phyloP scores from a whole-genome alignment of 2,113 vertebrate species.

The Ahaetulla prasina region DNA sequence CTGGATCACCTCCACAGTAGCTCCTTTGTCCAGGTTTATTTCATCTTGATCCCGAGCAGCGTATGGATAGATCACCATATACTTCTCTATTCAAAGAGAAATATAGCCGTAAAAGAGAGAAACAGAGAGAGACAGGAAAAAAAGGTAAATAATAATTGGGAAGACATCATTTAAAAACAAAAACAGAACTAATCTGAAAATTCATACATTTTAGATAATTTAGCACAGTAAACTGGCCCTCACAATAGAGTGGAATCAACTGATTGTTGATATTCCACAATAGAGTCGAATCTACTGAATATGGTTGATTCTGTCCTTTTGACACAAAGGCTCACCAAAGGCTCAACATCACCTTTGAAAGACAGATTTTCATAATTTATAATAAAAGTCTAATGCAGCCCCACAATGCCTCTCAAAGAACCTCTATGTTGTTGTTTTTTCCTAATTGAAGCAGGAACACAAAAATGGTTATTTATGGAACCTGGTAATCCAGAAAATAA shows the following conservation, averaged over 20 bases:
- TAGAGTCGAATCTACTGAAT: neutral
- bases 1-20: constrained; percentile 91
- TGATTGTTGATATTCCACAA: neutral
- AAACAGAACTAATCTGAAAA: neutral
- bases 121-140: neutral
- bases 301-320: neutral
- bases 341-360: neutral
- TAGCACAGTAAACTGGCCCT: neutral
- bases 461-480: neutral
- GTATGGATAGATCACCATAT: constrained; percentile 90
- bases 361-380: neutral
- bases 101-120: neutral
- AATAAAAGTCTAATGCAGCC: neutral
- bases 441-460: neutral
- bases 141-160: neutral
- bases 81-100: constrained; percentile 80
- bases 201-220: neutral
- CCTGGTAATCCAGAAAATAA: neutral
- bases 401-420: neutral
- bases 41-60: constrained; percentile 90
- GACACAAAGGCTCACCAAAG: neutral
- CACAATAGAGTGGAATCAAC: neutral
- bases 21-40: constrained; percentile 90
- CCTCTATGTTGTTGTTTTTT: neutral
- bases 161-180: neutral